Percentiles rank a stretch among this genome's conserved stretches.
Evolutionary conservation across 2,797 vertebrate genomes (phyloP).

Genomic region (Harpagifer antarcticus): DNA sequence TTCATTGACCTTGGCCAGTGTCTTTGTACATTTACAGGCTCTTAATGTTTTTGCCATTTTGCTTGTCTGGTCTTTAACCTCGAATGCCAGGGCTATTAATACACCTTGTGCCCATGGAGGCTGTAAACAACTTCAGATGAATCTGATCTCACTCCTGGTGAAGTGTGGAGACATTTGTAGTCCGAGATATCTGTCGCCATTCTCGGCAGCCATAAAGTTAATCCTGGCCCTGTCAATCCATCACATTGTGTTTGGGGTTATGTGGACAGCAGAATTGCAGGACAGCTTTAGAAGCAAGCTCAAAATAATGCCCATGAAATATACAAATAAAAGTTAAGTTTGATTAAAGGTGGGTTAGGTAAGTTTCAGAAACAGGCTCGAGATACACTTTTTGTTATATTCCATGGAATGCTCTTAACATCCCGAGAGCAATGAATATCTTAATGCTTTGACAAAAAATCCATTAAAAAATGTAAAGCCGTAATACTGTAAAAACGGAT

Average conservation of each 20-base stretch:
- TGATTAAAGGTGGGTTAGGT: no score
- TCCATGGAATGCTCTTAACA: no score
- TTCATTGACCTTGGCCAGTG: slow-evolving; percentile 47
- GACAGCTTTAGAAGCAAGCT: background rate
- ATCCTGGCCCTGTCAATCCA: slow-evolving; percentile 33
- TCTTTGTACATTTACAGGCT: slow-evolving; percentile 54
- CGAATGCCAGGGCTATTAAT: slow-evolving; percentile 71
- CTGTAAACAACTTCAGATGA: slow-evolving; percentile 66
- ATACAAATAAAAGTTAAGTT: no score
- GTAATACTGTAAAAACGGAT: no score
- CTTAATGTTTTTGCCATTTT: slow-evolving; percentile 58
- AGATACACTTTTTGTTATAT: no score
- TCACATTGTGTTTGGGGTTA: slow-evolving; percentile 21
- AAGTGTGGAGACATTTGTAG: slow-evolving; percentile 66
- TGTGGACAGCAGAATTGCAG: slow-evolving; percentile 1
- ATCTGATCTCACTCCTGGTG: slow-evolving; percentile 60
- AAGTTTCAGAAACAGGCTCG: no score
- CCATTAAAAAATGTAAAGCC: no score
- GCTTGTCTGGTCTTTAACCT: slow-evolving; percentile 53
- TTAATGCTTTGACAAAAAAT: no score
- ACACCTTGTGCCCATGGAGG: slow-evolving; percentile 49
- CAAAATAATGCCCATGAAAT: background rate
- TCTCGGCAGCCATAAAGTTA: slow-evolving; percentile 51
- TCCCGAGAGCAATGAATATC: no score
- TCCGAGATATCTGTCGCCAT: slow-evolving; percentile 69